A percentile compares a stretch with the other conserved stretches of the same genome.
Conservation (phyloP, 2,888 invertebrate species). For the Zelleria hepariella region DNA sequence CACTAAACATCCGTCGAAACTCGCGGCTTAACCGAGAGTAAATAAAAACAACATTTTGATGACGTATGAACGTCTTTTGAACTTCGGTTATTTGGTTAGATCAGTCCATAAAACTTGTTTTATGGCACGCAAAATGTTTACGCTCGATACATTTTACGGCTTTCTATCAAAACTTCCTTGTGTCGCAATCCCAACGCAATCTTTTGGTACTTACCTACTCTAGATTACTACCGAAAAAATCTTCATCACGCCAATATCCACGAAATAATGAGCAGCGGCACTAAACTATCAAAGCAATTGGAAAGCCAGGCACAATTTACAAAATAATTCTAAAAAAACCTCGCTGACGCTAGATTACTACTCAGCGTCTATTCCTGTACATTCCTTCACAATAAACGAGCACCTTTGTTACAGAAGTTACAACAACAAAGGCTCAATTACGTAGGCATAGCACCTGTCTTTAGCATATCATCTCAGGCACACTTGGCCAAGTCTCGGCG, state of each 20-base stretch:
- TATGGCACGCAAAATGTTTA: background rate
- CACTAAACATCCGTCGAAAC: background rate
- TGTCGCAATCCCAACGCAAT: background rate
- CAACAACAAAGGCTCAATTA: background rate
- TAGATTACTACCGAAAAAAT: no score
- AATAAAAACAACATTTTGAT: background rate
- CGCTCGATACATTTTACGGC: background rate
- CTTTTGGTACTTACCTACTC: background rate
- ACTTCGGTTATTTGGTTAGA: constrained; percentile 2
- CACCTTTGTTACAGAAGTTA: background rate
- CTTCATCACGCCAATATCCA: no score
- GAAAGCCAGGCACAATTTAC: no score
- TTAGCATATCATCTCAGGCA: background rate
- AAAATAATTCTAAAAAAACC: no score
- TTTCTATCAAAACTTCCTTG: background rate
- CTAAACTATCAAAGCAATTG: no score
- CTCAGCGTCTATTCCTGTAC: background rate
- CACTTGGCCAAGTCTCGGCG: background rate
- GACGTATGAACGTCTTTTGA: background rate
- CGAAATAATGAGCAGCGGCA: no score
- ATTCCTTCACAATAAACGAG: background rate
- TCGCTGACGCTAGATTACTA: background rate
- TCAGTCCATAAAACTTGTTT: background rate
- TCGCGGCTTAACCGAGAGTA: background rate
- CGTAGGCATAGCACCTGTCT: background rate